phyloP scores from a whole-genome alignment of 2,888 invertebrate genomes.

The Blastobasis adustella region DNA sequence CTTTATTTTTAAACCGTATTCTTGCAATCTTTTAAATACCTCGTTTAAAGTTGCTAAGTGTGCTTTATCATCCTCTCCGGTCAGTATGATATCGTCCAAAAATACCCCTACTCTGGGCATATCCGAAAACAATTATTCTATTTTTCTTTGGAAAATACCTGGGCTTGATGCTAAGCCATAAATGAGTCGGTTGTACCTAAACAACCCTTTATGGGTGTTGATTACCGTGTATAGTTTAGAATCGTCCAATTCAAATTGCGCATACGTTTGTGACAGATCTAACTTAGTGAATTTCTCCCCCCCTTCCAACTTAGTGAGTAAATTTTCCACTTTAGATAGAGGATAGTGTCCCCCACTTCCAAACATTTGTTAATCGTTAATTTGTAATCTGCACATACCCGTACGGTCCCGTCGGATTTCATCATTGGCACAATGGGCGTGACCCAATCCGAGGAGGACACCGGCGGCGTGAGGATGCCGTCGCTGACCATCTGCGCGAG shows the following conservation, averaged over 20 bases:
- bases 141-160: slow-evolving; percentile 17
- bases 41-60: slow-evolving; percentile 10
- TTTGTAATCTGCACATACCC: slow-evolving; percentile 26
- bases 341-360: slow-evolving; percentile 18
- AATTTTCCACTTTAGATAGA: slow-evolving; percentile 5
- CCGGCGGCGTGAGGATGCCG: slow-evolving; percentile 18
- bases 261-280: not conserved
- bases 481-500: slow-evolving; percentile 13
- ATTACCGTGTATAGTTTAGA: too few species aligned
- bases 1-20: slow-evolving; percentile 8
- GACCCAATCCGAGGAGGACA: slow-evolving; percentile 20
- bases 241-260: too few species aligned
- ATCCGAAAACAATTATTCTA: too few species aligned
- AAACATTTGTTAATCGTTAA: slow-evolving; percentile 20
- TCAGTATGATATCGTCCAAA: slow-evolving; percentile 13
- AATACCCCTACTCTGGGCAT: slow-evolving; percentile 12
- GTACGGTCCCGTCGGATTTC: slow-evolving; percentile 16
- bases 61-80: slow-evolving; percentile 1
- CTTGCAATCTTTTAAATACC: slow-evolving; percentile 10
- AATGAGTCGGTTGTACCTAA: slow-evolving; percentile 14
- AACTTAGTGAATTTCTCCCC: not conserved
- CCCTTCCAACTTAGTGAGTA: not conserved
- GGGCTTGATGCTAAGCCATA: slow-evolving; percentile 16
- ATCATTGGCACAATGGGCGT: slow-evolving; percentile 13
- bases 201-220: too few species aligned